Conservation (phyloP, 2,888 invertebrate species). For the Caenorhabditis wallacei region DNA sequence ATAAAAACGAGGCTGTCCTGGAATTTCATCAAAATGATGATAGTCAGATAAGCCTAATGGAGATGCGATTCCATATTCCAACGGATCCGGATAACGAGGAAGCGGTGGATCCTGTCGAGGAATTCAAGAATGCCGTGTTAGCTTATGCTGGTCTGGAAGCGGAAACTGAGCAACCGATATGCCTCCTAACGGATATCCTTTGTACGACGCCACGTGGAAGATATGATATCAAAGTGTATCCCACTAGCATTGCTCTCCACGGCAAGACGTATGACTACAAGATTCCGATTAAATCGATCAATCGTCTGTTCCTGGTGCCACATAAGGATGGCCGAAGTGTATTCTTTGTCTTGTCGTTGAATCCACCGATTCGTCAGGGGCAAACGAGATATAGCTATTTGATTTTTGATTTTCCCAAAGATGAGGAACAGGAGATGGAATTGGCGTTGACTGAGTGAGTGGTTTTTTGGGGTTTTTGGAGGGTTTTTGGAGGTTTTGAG, state of each 20-base stretch:
- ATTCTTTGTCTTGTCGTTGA: constrained; percentile 96
- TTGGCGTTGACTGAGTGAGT: constrained; percentile 93
- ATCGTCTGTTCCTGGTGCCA: constrained; percentile 94
- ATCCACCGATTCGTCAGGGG: constrained; percentile 99
- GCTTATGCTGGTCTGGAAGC: constrained; percentile 95
- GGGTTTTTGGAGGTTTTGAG: neutral
- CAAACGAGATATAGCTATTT: constrained; percentile 98
- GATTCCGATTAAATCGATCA: constrained; percentile 96
- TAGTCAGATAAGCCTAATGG: constrained; percentile 95
- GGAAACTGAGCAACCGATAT: constrained; percentile 96
- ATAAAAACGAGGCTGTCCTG: constrained; percentile 97
- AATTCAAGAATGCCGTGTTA: constrained; percentile 97
- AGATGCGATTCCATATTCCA: constrained; percentile 98
- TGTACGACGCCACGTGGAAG: constrained; percentile 99
- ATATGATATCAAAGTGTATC: constrained; percentile 96
- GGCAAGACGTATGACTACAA: constrained; percentile 99
- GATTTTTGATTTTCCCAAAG: constrained; percentile 94
- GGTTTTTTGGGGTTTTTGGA: neutral
- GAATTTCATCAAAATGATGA: constrained; percentile 95
- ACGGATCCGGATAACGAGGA: constrained; percentile 88
- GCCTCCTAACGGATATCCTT: constrained; percentile 96
- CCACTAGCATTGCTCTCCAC: constrained; percentile 93
- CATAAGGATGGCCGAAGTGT: constrained; percentile 98
- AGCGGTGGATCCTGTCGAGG: constrained; percentile 92
- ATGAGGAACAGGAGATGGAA: constrained; percentile 94